Conservation (phyloP, 2,888 invertebrate genomes). For the Hemicrepidius hirtus region DNA sequence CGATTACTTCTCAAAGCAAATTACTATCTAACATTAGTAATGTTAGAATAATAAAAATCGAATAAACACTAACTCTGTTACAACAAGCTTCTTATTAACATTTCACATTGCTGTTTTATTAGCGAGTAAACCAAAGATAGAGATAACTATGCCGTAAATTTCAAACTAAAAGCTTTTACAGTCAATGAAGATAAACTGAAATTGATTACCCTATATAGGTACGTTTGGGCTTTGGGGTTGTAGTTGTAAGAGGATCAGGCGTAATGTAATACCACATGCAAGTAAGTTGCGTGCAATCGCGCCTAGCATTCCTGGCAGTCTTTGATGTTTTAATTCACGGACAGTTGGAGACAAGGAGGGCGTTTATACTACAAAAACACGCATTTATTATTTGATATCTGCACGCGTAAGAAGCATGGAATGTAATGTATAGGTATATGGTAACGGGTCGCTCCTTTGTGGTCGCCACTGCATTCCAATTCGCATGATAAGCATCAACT, state of each 20-base stretch:
- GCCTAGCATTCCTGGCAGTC: slow-evolving; percentile 40
- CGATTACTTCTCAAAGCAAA: no score
- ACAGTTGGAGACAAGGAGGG: slow-evolving; percentile 32
- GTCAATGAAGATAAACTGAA: slow-evolving; percentile 36
- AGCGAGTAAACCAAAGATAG: slow-evolving; percentile 21
- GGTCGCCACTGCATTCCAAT: slow-evolving; percentile 53
- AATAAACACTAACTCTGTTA: background rate
- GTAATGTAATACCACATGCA: slow-evolving; percentile 18
- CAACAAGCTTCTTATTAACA: slow-evolving; percentile 52
- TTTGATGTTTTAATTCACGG: slow-evolving; percentile 61
- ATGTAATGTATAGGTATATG: slow-evolving; percentile 53
- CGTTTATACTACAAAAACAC: slow-evolving; percentile 46
- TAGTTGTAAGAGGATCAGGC: slow-evolving; percentile 17
- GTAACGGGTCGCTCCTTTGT: slow-evolving; percentile 45
- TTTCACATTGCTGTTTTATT: slow-evolving; percentile 54
- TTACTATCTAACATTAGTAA: background rate
- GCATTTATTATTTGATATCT: slow-evolving; percentile 58
- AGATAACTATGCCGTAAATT: slow-evolving; percentile 37
- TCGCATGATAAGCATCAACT: slow-evolving; percentile 56
- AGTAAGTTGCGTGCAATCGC: slow-evolving; percentile 46
- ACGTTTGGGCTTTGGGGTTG: slow-evolving; percentile 40
- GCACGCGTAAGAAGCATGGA: slow-evolving; percentile 45
- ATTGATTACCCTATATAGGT: slow-evolving; percentile 42
- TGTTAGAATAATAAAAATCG: background rate
- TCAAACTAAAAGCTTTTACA: slow-evolving; percentile 37